Base-by-base conservation (phyloP, 2,113 vertebrate genomes). In the Pelodiscus sinensis region DNA sequence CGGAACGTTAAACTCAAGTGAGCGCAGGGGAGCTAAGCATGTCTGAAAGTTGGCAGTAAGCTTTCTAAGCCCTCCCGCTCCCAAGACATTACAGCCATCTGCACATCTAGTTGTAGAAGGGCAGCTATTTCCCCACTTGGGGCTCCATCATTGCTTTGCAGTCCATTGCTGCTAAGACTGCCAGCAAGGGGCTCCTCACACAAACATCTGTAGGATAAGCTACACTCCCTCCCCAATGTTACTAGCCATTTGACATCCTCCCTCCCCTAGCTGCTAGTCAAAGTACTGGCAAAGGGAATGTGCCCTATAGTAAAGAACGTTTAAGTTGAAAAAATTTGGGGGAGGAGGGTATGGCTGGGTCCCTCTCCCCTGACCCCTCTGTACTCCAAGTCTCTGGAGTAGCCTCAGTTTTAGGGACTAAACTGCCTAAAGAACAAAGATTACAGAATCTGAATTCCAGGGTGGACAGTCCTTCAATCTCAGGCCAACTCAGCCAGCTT, bases 401-500 rank as follows among this genome's bases (percentile, higher is more conserved):
- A 2, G 29, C 79, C 7, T 3, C 0, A 0, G 13, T 15, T 27
- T 0, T 11, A 77, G 78, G 82, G 31, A 54, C 14, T 3, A 1
- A 54, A 27, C 58, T 44, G 44, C 44, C 44, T 44, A 44, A 44
- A 44, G 44, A 44, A 44, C 44, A 44, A 60, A 19, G 11, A 56
- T 5, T 0, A 68, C 25, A 60, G 58, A 8, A 31, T 15, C 65
- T 19, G 50, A 4, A 8, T 0, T 57, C 75, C 88, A 13, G 50
- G 55, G 25, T 8, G 50, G 9, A 65, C 22, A 31, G 68, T 27
- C 11, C 35, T 13, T 13, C 31, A 24, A 38, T 85, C 8, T 81
- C 58, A 38, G 13, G 2, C 3, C 0, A 0, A 68, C 31, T 15
- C 0, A 0, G n/a, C 12, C 82, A 1, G 9, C 0, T 12, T 29